Conservation (phyloP, 2,888 invertebrate genomes). For the Leucophenga montana region DNA sequence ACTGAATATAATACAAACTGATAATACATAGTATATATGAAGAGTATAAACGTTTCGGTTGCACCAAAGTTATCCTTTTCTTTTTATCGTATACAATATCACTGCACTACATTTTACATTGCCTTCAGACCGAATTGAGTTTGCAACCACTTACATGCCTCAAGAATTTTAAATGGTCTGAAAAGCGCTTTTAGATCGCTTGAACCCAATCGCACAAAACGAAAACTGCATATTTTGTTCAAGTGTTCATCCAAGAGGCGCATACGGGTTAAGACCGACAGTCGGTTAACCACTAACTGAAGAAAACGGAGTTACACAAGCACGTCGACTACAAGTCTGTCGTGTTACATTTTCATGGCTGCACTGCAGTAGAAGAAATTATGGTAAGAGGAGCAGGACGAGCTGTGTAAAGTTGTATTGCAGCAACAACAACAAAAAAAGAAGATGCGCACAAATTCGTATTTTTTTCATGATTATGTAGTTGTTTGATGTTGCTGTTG, state of each 20-base stretch:
- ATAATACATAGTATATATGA: no score
- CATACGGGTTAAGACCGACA: slow-evolving; percentile 18
- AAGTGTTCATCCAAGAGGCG: background rate
- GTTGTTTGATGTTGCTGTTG: slow-evolving; percentile 29
- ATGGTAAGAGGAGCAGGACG: background rate
- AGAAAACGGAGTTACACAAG: slow-evolving; percentile 26
- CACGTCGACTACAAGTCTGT: slow-evolving; percentile 57
- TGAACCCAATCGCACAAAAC: background rate
- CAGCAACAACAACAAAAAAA: background rate
- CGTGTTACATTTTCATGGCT: slow-evolving; percentile 29
- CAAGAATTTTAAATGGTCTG: slow-evolving; percentile 68
- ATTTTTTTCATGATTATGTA: slow-evolving; percentile 65
- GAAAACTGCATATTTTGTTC: background rate
- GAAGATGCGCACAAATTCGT: slow-evolving; percentile 36
- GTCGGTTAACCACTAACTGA: background rate
- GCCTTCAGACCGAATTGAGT: no score
- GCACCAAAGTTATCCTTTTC: no score
- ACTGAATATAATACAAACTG: no score
- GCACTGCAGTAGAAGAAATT: background rate
- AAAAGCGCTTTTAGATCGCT: slow-evolving; percentile 45
- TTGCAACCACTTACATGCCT: slow-evolving; percentile 52
- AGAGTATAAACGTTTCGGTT: no score
- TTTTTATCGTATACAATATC: no score
- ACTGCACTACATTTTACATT: no score
- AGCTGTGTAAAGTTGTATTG: slow-evolving; percentile 21